phyloP scores from a whole-genome alignment of 2,797 vertebrate species.

The Gadopsis bispinosus region DNA sequence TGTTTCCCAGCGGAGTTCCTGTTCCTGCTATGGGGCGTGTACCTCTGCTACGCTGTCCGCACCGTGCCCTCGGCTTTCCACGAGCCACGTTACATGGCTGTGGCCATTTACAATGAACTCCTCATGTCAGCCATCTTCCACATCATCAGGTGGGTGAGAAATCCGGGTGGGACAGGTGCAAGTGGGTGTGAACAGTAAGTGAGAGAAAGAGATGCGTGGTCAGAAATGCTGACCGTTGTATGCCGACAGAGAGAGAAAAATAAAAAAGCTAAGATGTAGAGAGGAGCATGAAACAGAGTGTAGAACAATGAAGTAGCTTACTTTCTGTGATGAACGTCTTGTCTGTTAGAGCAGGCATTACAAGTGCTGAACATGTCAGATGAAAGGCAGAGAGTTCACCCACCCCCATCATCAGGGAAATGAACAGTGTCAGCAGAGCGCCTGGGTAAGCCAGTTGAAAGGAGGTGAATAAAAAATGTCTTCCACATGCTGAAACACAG shows the following conservation, averaged over 20 bases:
- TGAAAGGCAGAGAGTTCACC: constrained; percentile 55
- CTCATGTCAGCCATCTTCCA: constrained; percentile 97
- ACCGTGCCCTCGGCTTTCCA: constrained; percentile 97
- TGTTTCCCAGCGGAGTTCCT: constrained; percentile 93
- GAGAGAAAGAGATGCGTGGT: not conserved
- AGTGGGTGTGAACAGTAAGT: not conserved
- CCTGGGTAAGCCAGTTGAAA: constrained; percentile 59
- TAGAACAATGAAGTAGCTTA: not conserved
- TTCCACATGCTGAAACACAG: constrained; percentile 58
- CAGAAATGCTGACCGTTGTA: not conserved
- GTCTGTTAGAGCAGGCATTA: constrained; percentile 28
- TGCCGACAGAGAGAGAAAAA: not conserved
- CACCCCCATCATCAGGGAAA: constrained; percentile 61
- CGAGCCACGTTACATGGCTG: constrained; percentile 97
- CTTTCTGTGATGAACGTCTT: constrained; percentile 15
- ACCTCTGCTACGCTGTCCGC: constrained; percentile 97
- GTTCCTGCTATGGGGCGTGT: constrained; percentile 98
- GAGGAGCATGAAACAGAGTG: constrained; percentile 20
- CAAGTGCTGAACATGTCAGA: constrained; percentile 54
- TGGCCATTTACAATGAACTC: constrained; percentile 98
- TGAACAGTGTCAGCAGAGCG: constrained; percentile 62
- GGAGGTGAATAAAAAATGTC: constrained; percentile 73
- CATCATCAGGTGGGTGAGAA: constrained; percentile 90
- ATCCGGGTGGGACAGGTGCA: not conserved
- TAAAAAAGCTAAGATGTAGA: not conserved